phyloP scores from a whole-genome alignment of 2,797 vertebrate species.

The Cercopithecus petaurista region DNA sequence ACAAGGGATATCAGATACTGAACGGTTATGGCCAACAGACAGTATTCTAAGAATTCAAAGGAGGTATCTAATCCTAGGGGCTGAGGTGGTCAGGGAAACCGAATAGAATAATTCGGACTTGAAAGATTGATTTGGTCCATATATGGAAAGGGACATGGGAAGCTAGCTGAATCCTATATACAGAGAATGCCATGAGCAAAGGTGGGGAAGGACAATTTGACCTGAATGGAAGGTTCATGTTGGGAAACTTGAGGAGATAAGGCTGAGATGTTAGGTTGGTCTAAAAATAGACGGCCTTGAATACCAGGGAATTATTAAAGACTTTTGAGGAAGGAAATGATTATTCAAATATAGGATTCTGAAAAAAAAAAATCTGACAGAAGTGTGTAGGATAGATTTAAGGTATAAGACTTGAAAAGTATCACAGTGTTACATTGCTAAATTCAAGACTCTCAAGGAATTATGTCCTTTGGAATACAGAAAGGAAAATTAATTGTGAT shows the following conservation, averaged over 20 bases:
- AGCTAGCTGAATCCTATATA: background rate
- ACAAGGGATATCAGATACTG: background rate
- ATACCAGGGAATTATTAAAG: background rate
- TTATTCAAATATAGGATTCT: constrained; percentile 20
- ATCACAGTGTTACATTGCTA: background rate
- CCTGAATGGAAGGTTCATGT: background rate
- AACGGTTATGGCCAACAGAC: background rate
- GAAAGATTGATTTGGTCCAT: background rate
- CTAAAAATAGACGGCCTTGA: background rate
- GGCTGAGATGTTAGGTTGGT: background rate
- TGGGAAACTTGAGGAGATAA: background rate
- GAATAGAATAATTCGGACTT: background rate
- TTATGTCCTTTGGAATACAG: constrained; percentile 9
- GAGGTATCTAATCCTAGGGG: background rate
- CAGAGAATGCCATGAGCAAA: background rate
- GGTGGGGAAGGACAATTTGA: background rate
- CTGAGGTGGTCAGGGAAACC: background rate
- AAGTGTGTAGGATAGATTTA: background rate
- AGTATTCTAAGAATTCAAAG: background rate
- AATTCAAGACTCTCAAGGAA: background rate
- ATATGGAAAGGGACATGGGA: background rate
- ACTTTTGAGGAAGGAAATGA: background rate
- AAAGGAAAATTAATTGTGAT: background rate
- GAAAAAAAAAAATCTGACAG: constrained; percentile 14
- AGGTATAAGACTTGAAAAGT: background rate